Evolutionary conservation across 2,113 vertebrate genomes (phyloP), one percentile per base, ranked within the genome.

Genomic region (Apus apus): DNA sequence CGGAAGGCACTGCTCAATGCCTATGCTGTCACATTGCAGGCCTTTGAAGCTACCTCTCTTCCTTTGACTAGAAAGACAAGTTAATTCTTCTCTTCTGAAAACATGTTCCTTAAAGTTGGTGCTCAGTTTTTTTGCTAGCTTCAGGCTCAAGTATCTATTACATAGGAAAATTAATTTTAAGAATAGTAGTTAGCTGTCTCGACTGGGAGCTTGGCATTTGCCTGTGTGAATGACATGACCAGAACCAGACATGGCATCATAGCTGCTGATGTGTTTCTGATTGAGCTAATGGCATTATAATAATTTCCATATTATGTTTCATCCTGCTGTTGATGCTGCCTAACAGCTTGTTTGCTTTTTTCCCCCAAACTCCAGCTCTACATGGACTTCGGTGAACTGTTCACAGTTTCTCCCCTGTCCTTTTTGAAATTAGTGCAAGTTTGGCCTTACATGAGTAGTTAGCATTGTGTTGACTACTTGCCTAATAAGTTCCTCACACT

Each of bases 281-380:
- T 60, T 64, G 84, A 89, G 68, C 45, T 97, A 92, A 96, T 93
- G 86, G 76, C 36, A 94, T 96, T 92, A 96, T 36, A 78, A 60
- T 92, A n/a, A 94, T 94, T 87, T 75, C 77, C 80, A 76, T 68
- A 23, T 87, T 92, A 78, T 78, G 83, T 81, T 93, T 91, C 61
- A 81, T 89, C 76, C 38, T 32, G 1, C 71, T 82, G 80, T 66
- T 71, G 54, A 84, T 1, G 26, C 86, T 94, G 85, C 66, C 74
- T 84, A 60, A 58, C 90, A 88, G 66, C 61, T 82, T 91, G 22
- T 27, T 92, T 87, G 70, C 25, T 71, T 60, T 38, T 57, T 40
- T 32, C 12, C 57, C 38, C 38, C 29, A 29, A 8, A 7, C 75
- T 80, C 53, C 38, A 86, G 85, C 85, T 95, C 51, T 62, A 62